A percentile compares a stretch with the other conserved stretches of the same genome.
These are phyloP conservation scores for Prinia subflava DNA, from an alignment of 2,113 vertebrate genomes.

Conservation along the genomic window DNA sequence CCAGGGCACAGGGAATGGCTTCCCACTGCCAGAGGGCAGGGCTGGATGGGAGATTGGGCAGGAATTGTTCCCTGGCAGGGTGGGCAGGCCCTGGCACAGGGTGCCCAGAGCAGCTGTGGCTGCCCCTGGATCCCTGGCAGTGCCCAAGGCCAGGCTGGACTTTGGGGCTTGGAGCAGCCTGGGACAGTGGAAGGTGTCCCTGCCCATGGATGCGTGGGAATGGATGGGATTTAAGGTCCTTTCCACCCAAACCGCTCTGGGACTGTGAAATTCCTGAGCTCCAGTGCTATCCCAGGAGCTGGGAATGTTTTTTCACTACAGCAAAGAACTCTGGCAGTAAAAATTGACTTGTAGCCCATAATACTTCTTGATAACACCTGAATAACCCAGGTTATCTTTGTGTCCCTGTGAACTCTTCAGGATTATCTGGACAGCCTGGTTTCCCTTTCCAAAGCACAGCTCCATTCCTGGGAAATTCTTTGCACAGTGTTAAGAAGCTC, in stretches of 20 bases:
- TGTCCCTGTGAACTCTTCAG: not conserved
- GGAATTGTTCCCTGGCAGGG: not conserved
- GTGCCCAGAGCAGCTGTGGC: not conserved
- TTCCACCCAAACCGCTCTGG: not conserved
- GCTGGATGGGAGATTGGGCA: accelerated
- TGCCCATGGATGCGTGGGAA: not conserved
- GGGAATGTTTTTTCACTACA: not conserved
- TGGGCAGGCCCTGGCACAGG: not conserved
- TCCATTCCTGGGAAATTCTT: not conserved
- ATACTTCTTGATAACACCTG: not conserved
- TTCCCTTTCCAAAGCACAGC: not conserved
- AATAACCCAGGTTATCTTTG: not conserved
- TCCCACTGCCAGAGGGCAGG: accelerated
- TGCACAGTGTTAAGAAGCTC: not conserved
- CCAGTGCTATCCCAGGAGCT: not conserved
- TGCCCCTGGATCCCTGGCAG: not conserved
- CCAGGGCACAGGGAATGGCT: accelerated
- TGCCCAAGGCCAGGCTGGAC: not conserved
- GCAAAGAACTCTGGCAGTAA: not conserved
- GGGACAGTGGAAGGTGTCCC: not conserved
- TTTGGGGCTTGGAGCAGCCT: not conserved
- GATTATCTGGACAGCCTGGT: not conserved
- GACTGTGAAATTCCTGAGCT: not conserved
- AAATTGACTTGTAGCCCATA: not conserved
- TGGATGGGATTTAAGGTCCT: accelerated